Base-by-base conservation (phyloP, 2,113 vertebrate genomes). In the Arvicanthis niloticus region DNA sequence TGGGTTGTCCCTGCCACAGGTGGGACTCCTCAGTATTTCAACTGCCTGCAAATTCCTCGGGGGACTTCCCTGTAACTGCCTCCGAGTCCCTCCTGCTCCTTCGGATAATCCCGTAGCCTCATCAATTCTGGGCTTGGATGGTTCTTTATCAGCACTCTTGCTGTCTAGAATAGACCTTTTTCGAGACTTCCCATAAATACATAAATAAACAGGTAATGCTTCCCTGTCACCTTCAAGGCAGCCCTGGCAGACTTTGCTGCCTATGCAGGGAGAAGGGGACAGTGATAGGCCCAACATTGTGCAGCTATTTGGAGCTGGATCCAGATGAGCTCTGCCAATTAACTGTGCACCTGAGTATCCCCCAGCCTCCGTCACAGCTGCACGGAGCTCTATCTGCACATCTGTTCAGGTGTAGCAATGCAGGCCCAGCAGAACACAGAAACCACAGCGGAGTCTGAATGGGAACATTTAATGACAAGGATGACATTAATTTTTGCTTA, bases 81-180 rank as follows among this genome's bases (percentile, higher is more conserved):
- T 73, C 0, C 17, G 5, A 12, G n/a, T 31, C 4, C 37, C 68
- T n/a, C 53, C 11, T 58, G 24, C 7, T 31, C 87, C 87, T 58
- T 21, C 6, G 1, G 0, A 7, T n/a, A 17, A 17, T n/a, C n/a
- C 51, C 15, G 3, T 15, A 4, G 13, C 51, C 24, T 58, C 68
- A 11, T 58, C 65, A 2, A 5, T 40, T 58, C 51, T 58, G 37
- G 37, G 72, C 37, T 11, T 19, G 1, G 37, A 16, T 53, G 15
- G 26, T 45, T 51, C 67, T 56, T 53, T 58, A n/a, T 16, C 37
- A 29, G 48, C 5, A 40, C 13, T 53, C 86, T 40, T 15, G 11
- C 51, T n/a, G 7, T 88, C 67, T 88, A 24, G 48, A 70, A 53
- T 16, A 53, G 19, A 53, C 31, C 31, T n/a, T 70, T 51, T 3